phyloP scores from a whole-genome alignment of 1,140 invertebrate species.

The Bradysia coprophila region DNA sequence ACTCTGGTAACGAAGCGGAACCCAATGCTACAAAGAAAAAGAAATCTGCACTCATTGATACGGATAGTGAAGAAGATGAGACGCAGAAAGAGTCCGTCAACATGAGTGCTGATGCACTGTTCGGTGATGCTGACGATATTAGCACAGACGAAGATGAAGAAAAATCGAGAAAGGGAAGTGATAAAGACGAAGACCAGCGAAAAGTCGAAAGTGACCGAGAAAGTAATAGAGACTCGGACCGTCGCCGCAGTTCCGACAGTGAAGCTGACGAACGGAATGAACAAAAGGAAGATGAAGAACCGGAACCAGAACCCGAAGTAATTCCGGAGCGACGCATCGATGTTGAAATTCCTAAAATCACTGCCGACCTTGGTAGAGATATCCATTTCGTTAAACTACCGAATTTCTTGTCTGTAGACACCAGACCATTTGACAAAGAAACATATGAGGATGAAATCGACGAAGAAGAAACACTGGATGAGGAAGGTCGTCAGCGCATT shows the following conservation, averaged over 20 bases:
- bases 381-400: slow-evolving; percentile 90
- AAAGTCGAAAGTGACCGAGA: slow-evolving; percentile 17
- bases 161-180: slow-evolving; percentile 23
- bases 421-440: slow-evolving; percentile 81
- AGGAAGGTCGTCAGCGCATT: slow-evolving; percentile 84
- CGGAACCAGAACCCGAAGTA: slow-evolving; percentile 55
- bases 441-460: slow-evolving; percentile 99
- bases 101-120: slow-evolving; percentile 62
- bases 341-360: slow-evolving; percentile 90
- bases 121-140: slow-evolving; percentile 86
- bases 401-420: slow-evolving; percentile 83
- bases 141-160: slow-evolving; percentile 59
- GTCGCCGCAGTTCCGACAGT: slow-evolving; percentile 17
- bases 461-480: slow-evolving; percentile 94
- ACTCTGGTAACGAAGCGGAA: slow-evolving; percentile 4
- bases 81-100: slow-evolving; percentile 11
- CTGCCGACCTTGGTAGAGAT: slow-evolving; percentile 76
- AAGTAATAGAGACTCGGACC: slow-evolving; percentile 6
- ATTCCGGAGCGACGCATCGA: slow-evolving; percentile 87
- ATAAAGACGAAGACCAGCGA: slow-evolving; percentile 15
- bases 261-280: slow-evolving; percentile 17
- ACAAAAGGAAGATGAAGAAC: slow-evolving; percentile 34
- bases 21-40: slow-evolving; percentile 21
- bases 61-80: slow-evolving; percentile 19
- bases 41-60: slow-evolving; percentile 29